These are phyloP conservation scores for Tinamus major DNA, from an alignment of 2,797 vertebrate genomes.

Conservation along the genomic window DNA sequence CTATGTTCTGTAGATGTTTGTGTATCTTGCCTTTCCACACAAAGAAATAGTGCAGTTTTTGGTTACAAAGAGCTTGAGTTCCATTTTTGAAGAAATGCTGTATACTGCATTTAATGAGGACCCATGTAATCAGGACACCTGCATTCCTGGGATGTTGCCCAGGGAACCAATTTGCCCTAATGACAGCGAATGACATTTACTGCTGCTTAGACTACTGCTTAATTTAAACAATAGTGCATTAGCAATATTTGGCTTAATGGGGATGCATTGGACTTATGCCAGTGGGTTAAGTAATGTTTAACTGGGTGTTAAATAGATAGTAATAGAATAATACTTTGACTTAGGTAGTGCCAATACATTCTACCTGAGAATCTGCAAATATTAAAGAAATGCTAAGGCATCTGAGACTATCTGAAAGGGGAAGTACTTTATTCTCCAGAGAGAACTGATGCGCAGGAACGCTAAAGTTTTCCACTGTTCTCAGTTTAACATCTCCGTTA, in stretches of 20 bases:
- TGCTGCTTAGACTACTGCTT: constrained; percentile 64
- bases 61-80: constrained; percentile 10
- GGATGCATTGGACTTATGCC: constrained; percentile 56
- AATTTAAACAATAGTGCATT: constrained; percentile 73
- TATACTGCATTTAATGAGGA: constrained; percentile 51
- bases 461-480: neutral
- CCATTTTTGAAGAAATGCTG: constrained; percentile 28
- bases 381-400: neutral
- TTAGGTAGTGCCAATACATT: constrained; percentile 26
- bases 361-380: constrained; percentile 23
- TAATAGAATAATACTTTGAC: constrained; percentile 62
- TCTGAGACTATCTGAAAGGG: neutral
- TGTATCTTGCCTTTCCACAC: neutral
- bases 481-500: neutral
- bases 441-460: neutral
- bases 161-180: constrained; percentile 77
- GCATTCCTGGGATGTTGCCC: constrained; percentile 56
- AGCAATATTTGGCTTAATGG: constrained; percentile 65
- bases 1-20: fast-evolving
- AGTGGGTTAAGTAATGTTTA: constrained; percentile 73
- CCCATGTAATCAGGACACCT: constrained; percentile 68
- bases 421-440: neutral
- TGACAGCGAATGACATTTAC: constrained; percentile 72
- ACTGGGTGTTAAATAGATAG: constrained; percentile 71
- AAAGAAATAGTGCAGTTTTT: neutral